These are phyloP conservation scores for Acanthopleura granulata DNA, from an alignment of 2,888 invertebrate genomes.

Conservation along the genomic window DNA sequence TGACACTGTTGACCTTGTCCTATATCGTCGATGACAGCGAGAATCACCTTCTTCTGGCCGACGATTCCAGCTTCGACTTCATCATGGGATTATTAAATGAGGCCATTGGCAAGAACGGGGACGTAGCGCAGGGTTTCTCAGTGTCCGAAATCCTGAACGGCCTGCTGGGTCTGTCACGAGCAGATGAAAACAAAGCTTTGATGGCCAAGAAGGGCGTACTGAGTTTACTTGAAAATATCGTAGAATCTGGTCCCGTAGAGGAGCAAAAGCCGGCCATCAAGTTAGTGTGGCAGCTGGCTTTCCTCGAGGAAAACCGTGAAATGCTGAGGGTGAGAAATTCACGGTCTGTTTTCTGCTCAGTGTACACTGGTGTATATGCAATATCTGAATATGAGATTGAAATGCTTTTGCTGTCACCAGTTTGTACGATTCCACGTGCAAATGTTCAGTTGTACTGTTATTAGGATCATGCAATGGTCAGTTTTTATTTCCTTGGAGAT, in stretches of 20 bases:
- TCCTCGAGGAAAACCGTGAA: slow-evolving; percentile 44
- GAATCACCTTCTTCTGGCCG: slow-evolving; percentile 42
- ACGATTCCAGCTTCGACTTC: slow-evolving; percentile 46
- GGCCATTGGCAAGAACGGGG: slow-evolving; percentile 34
- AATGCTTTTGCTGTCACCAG: too few relatives aligned
- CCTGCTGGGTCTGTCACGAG: slow-evolving; percentile 46
- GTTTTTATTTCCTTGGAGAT: too few relatives aligned
- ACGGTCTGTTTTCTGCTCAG: too few relatives aligned
- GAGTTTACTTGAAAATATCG: slow-evolving; percentile 30
- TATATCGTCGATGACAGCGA: slow-evolving; percentile 51
- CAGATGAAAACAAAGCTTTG: slow-evolving; percentile 47
- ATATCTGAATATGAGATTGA: too few relatives aligned
- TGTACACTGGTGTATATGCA: too few relatives aligned
- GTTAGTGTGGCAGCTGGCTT: slow-evolving; percentile 48
- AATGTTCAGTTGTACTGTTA: too few relatives aligned
- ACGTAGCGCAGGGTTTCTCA: slow-evolving; percentile 44
- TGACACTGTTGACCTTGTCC: slow-evolving; percentile 47
- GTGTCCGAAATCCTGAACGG: slow-evolving; percentile 50
- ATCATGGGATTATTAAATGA: slow-evolving; percentile 36
- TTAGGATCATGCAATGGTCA: too few relatives aligned
- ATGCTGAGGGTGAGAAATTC: slow-evolving; percentile 37
- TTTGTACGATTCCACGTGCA: too few relatives aligned
- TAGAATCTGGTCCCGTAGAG: slow-evolving; percentile 36
- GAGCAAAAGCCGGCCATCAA: slow-evolving; percentile 32
- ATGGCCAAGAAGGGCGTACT: slow-evolving; percentile 42